phyloP scores from a whole-genome alignment of 2,797 vertebrate species.

The Salmo trutta region DNA sequence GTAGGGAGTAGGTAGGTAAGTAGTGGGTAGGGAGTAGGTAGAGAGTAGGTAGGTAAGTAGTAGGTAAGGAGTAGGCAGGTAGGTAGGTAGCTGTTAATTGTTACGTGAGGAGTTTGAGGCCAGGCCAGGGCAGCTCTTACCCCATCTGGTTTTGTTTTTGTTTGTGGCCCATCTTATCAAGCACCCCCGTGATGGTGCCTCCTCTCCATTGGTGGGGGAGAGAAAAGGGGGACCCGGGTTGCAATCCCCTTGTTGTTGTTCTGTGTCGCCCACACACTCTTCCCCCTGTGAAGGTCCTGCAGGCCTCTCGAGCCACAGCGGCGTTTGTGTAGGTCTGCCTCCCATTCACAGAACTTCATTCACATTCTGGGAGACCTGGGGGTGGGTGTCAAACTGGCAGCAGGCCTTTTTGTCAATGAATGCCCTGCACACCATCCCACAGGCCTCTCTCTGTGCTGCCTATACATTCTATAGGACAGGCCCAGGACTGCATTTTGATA shows the following conservation, averaged over 20 bases:
- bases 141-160: slow-evolving; percentile 58
- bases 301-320: slow-evolving; percentile 61
- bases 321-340: slow-evolving; percentile 76
- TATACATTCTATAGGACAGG: slow-evolving; percentile 56
- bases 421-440: slow-evolving; percentile 60
- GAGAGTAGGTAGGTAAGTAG: too few species aligned
- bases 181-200: slow-evolving; percentile 51
- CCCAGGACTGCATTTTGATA: slow-evolving; percentile 56
- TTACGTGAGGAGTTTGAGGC: slow-evolving; percentile 65
- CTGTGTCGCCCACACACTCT: slow-evolving; percentile 70
- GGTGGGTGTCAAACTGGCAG: slow-evolving; percentile 74
- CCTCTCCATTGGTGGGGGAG: slow-evolving; percentile 55
- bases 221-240: slow-evolving; percentile 56
- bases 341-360: slow-evolving; percentile 79
- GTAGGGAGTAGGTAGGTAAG: too few species aligned
- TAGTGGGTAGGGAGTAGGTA: too few species aligned
- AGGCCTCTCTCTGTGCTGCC: slow-evolving; percentile 55
- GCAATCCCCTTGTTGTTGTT: slow-evolving; percentile 63
- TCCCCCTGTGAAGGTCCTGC: slow-evolving; percentile 49
- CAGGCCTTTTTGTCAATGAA: slow-evolving; percentile 65
- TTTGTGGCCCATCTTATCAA: slow-evolving; percentile 65
- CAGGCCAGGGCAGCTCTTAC: slow-evolving; percentile 46
- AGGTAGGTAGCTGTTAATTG: slow-evolving; percentile 75
- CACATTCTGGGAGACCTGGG: slow-evolving; percentile 77
- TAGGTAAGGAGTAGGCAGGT: too few species aligned